Base-by-base conservation (phyloP, 1,140 invertebrate genomes). In the Planococcus citri region DNA sequence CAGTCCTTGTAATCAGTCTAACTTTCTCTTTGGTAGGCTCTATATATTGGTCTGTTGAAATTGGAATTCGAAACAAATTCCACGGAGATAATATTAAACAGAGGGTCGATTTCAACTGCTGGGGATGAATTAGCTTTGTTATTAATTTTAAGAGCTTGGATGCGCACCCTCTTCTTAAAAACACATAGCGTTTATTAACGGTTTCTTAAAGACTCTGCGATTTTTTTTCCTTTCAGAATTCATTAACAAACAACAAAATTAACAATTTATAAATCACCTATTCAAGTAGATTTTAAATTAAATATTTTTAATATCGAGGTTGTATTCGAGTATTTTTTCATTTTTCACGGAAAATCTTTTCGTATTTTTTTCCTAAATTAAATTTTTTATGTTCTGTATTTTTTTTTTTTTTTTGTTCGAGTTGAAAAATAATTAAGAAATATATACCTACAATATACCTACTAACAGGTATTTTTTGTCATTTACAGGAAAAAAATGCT, bases 21-120 rank as follows among this genome's bases (percentile, higher is more conserved):
- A 64, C 60, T 64, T 64, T 64, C 60, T 64, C 60, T 64, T 64
- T 64, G 25, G 60, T 64, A n/a, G n/a, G n/a, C n/a, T n/a, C n/a
- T n/a, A 24, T 64, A 27, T 64, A 64, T 64, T 64, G 60, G 60
- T 64, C 60, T 64, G 60, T 64, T 64, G 60, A 64, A 64, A 64
- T 64, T 64, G 25, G 60, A 64, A 64, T 64, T 64, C 60, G 60
- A 64, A 64, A 64, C 60, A 64, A 64, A 64, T 64, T 64, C 60
- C 60, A 25, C 60, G 60, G 25, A 64, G 60, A 64, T 64, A 51
- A 51, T 51, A 64, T 64, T 64, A 64, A 64, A 64, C 22, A 64
- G 60, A 64, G 60, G 60, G 60, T 64, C 60, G 60, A 64, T 64
- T 64, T 24, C 60, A 24, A 25, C 60, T 64, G 60, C 24, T 64